A percentile compares a stretch with the other conserved stretches of the same genome.
phyloP scores from a whole-genome alignment of 2,113 vertebrate species.

The Ptilonorhynchus violaceus region DNA sequence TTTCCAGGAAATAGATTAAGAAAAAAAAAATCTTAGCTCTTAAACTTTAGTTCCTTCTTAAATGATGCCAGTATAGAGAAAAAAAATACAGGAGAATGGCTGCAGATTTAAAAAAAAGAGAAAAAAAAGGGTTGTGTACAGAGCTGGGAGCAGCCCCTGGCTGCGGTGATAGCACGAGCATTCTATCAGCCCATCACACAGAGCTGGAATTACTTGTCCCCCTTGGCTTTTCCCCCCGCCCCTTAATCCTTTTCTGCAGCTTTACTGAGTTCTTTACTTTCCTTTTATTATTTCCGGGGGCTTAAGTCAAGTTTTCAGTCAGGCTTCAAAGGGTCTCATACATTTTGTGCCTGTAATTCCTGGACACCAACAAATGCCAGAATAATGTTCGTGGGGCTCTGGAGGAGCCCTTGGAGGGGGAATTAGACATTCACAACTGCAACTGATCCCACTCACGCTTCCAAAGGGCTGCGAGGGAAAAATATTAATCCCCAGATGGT shows the following conservation, averaged over 20 bases:
- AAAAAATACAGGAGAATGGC: not conserved
- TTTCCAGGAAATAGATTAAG: not conserved
- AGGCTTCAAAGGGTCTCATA: not conserved
- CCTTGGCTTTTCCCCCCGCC: fast-evolving
- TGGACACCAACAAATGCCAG: not conserved
- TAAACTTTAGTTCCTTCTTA: not conserved
- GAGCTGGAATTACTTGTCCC: not conserved
- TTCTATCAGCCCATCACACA: not conserved
- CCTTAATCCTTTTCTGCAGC: slow-evolving; percentile 26
- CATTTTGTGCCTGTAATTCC: not conserved
- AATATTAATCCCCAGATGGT: not conserved
- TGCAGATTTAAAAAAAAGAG: not conserved
- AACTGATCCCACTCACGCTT: not conserved
- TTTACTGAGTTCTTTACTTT: not conserved
- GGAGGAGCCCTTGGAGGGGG: not conserved
- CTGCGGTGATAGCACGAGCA: not conserved
- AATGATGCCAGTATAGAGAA: not conserved
- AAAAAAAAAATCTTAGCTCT: not conserved
- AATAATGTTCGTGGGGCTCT: not conserved
- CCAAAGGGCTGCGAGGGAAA: not conserved
- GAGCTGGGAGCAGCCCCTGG: not conserved
- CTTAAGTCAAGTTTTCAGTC: slow-evolving; percentile 38
- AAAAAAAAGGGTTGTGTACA: not conserved
- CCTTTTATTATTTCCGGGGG: slow-evolving; percentile 25
- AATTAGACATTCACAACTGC: not conserved